Percentiles rank a stretch among this genome's conserved stretches.
Evolutionary conservation across 2,888 invertebrate genomes (phyloP).

Genomic region (Nasonia oneida): DNA sequence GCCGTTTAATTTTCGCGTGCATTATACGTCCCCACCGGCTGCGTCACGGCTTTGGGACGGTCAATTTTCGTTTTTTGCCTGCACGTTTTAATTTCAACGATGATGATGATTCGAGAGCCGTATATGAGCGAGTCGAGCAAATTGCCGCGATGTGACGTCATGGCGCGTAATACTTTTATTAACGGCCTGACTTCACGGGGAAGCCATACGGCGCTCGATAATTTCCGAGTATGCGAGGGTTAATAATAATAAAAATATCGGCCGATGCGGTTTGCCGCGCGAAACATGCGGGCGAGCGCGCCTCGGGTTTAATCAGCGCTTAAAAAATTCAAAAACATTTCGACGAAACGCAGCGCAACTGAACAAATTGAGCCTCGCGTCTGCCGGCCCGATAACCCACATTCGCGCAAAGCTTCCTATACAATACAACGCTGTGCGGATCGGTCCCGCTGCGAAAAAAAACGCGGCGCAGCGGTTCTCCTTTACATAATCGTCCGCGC

Average conservation of each 20-base stretch:
- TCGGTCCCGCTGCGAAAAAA: not conserved
- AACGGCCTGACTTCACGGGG: not conserved
- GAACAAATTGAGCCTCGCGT: not conserved
- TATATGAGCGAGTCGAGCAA: not conserved
- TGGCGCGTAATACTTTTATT: not conserved
- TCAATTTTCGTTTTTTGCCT: conserved; percentile 2
- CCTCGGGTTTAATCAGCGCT: not conserved
- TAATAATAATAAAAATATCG: conserved; percentile 20
- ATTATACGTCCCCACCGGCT: not conserved
- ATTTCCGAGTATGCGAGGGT: conserved; percentile 26
- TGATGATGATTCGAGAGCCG: not conserved
- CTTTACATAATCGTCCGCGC: conserved; percentile 29
- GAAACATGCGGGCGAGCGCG: not conserved
- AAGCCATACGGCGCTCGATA: not conserved
- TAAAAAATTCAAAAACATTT: not conserved
- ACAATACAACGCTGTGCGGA: not conserved
- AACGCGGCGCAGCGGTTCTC: not conserved
- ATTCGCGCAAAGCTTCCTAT: not conserved
- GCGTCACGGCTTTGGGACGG: not conserved
- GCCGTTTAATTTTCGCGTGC: conserved; percentile 41
- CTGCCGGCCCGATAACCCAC: not conserved
- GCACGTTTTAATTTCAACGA: not conserved
- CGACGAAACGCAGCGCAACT: not conserved
- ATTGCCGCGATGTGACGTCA: not conserved
- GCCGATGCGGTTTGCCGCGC: not conserved